Evolutionary conservation across 2,113 vertebrate species (phyloP), one percentile per base, ranked within the genome.

Genomic region (Tonatia bakeri): DNA sequence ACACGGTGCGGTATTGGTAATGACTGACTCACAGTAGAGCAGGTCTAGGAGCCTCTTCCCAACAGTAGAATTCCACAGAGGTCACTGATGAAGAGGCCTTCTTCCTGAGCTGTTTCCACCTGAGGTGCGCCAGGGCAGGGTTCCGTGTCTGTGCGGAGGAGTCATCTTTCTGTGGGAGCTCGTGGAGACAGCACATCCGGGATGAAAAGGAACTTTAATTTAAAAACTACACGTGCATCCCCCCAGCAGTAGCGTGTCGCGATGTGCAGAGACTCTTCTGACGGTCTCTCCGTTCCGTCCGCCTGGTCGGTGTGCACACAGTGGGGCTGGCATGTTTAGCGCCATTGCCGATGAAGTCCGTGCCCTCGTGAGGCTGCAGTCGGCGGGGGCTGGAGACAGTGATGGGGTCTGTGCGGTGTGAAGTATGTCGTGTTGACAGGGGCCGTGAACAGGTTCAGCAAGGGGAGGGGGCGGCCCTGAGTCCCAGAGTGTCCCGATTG

Each of bases 321-420:
- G 59, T 28, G 1, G 1, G 56, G 56, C 6, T 0, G 22, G 1
- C 56, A 11, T 9, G 22, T 26, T 0, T 3, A 24, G 24, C 9
- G 40, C 36, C 9, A 54, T 8, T 33, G 56, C 28, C n/a, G 28
- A 56, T 1, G 26, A 24, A 80, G 38, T 16, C 28, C 16, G 3
- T n/a, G 1, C 31, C 47, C 40, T 1, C 6, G 20, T 43, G 17
- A 47, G 16, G n/a, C 20, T 17, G 28, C 43, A 20, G 0, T 79
- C 22, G 56, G n/a, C 12, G 52, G n/a, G 17, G 22, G 6, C 24
- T 59, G 19, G 5, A 15, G 56, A 19, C 11, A 2, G 28, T 65
- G 69, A 52, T 45, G 67, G 47, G 61, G 28, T 77, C 52, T 28
- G n/a, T 43, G 12, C 24, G 38, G 45, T 28, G 20, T 45, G 69